A percentile compares a stretch with the other conserved stretches of the same genome.
These are phyloP conservation scores for Himalopsyche phryganea DNA, from an alignment of 1,140 invertebrate species.

Conservation along the genomic window DNA sequence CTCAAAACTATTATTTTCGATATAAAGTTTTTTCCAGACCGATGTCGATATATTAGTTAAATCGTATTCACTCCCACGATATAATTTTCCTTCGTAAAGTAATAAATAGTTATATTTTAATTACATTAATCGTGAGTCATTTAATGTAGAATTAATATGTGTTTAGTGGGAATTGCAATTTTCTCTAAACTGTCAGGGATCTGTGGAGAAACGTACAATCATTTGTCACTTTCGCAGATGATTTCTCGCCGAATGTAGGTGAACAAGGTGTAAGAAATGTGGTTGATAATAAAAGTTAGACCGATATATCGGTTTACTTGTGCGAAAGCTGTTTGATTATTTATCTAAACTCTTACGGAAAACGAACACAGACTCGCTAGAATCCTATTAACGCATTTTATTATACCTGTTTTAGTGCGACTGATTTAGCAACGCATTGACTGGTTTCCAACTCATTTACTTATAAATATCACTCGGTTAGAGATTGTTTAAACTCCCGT, in stretches of 20 bases:
- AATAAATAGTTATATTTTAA: too few relatives aligned
- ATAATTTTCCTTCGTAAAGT: too few relatives aligned
- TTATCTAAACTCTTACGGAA: background rate
- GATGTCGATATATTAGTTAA: too few relatives aligned
- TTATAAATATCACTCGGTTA: slow-evolving; percentile 4
- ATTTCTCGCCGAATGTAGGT: slow-evolving; percentile 22
- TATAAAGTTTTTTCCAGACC: too few relatives aligned
- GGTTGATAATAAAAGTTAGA: background rate
- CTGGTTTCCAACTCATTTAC: background rate
- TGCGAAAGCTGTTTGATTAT: slow-evolving; percentile 17
- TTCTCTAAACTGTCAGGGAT: too few relatives aligned
- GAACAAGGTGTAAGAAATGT: slow-evolving; percentile 14
- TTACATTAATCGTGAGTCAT: too few relatives aligned
- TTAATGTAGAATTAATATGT: too few relatives aligned
- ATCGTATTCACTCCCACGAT: too few relatives aligned
- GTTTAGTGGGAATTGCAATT: too few relatives aligned
- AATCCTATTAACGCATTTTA: background rate
- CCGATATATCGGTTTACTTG: background rate
- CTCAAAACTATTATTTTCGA: too few relatives aligned
- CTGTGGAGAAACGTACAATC: too few relatives aligned
- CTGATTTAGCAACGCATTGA: background rate
- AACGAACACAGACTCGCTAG: background rate
- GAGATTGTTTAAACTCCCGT: background rate
- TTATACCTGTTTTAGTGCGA: background rate
- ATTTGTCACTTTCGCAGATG: slow-evolving; percentile 20